Percentiles rank a stretch among this genome's conserved stretches.
Conservation (phyloP, 2,113 vertebrate species). For the Loxodonta africana region DNA sequence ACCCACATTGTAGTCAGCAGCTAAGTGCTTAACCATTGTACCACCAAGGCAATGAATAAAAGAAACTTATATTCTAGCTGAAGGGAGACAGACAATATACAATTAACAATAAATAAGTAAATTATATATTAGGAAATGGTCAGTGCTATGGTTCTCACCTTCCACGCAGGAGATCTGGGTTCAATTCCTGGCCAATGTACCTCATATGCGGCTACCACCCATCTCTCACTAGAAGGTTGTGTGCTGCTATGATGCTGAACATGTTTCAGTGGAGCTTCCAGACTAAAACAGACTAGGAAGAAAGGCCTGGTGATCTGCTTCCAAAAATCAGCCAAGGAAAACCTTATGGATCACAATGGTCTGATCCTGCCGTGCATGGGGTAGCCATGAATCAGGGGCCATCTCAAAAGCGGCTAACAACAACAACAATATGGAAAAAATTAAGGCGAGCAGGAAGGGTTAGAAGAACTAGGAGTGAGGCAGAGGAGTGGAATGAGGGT, state of each 20-base stretch:
- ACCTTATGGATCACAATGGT: neutral
- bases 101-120: neutral
- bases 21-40: neutral
- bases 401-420: neutral
- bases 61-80: neutral
- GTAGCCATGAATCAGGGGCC: neutral
- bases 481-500: accelerated
- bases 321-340: neutral
- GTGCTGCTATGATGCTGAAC: neutral
- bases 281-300: neutral
- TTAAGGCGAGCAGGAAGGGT: neutral
- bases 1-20: neutral
- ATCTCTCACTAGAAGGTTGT: neutral
- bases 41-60: neutral
- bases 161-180: neutral
- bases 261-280: neutral
- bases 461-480: neutral
- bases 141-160: neutral
- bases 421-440: neutral
- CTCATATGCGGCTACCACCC: neutral
- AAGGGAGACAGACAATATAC: neutral
- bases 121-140: neutral
- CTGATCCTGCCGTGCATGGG: neutral
- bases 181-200: neutral
- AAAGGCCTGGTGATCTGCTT: neutral